Evolutionary conservation across 1,140 invertebrate species (phyloP), one percentile per base, ranked within the genome.

Genomic region (Geopemphigus sp.): DNA sequence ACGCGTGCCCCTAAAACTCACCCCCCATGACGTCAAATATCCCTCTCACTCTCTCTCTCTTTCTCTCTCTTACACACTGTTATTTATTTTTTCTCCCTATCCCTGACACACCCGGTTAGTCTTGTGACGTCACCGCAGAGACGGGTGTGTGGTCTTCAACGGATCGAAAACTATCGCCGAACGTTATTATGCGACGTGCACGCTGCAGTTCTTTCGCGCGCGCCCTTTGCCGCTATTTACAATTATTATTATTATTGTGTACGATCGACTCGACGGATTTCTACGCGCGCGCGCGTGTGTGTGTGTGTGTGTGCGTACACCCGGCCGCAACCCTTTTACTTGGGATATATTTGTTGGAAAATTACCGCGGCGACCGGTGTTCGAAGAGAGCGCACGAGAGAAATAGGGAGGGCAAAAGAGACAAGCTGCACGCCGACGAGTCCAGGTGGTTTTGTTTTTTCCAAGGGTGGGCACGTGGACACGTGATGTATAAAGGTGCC

Each of bases 1-100:
- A 59, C 74, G 74, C 74, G 74, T 78, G 74, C 57, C 74, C 73
- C 39, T 5, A 78, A 61, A 78, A 78, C 54, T 78, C 74, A 78
- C 74, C 74, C 74, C 74, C 74, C 47, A 57, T 78, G 74, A 78
- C 74, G 74, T 78, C 54, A 78, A 78, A 78, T 78, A 32, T 61
- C 47, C 63, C 45, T 76, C 61, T 61, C 22, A 4, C n/a, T 74
- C 53, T 54, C 22, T 73, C 24, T 73, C 53, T 57, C 14, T 68
- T 5, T 12, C 10, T 29, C 50, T 29, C 50, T 57, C 54, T 73
- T n/a, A n/a, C n/a, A n/a, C n/a, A n/a, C n/a, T n/a, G n/a, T n/a
- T n/a, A n/a, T n/a, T n/a, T n/a, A n/a, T n/a, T n/a, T n/a, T n/a
- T n/a, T n/a, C n/a, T n/a, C n/a, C n/a, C 1, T 39, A 15, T 45